Conservation (phyloP, 2,888 invertebrate genomes). For the Agrypnus murinus region DNA sequence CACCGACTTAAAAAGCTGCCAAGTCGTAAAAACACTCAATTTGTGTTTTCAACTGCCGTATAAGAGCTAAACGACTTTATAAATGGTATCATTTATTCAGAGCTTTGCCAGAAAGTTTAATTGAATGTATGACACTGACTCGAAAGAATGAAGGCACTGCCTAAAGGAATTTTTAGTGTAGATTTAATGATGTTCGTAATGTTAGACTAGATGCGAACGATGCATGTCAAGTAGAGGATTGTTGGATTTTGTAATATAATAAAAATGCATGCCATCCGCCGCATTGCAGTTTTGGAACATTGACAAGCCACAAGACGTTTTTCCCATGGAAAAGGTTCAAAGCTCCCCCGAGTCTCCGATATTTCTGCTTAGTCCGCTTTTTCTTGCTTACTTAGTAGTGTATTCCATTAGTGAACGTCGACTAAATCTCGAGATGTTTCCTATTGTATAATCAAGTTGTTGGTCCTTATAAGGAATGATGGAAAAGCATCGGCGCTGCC, state of each 20-base stretch:
- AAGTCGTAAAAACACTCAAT: slow-evolving; percentile 47
- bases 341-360: slow-evolving; percentile 9
- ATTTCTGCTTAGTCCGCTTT: background rate
- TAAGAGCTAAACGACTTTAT: slow-evolving; percentile 53
- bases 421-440: slow-evolving; percentile 49
- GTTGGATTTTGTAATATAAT: background rate
- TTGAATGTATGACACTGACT: slow-evolving; percentile 45
- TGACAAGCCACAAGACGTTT: background rate
- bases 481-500: slow-evolving; percentile 40
- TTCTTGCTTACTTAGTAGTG: slow-evolving; percentile 1
- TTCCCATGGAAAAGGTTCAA: slow-evolving; percentile 9
- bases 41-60: slow-evolving; percentile 44
- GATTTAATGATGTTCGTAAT: slow-evolving; percentile 26
- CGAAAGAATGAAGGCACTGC: slow-evolving; percentile 12
- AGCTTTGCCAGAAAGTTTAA: slow-evolving; percentile 50
- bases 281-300: background rate
- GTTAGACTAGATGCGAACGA: background rate
- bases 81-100: slow-evolving; percentile 54
- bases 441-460: slow-evolving; percentile 54
- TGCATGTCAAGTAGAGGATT: too few species aligned
- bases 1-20: slow-evolving; percentile 34
- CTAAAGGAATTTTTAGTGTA: slow-evolving; percentile 4
- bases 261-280: background rate
- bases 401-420: slow-evolving; percentile 23
- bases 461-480: slow-evolving; percentile 34